These are phyloP conservation scores for Pantala flavescens DNA, from an alignment of 1,140 invertebrate species.

Conservation along the genomic window DNA sequence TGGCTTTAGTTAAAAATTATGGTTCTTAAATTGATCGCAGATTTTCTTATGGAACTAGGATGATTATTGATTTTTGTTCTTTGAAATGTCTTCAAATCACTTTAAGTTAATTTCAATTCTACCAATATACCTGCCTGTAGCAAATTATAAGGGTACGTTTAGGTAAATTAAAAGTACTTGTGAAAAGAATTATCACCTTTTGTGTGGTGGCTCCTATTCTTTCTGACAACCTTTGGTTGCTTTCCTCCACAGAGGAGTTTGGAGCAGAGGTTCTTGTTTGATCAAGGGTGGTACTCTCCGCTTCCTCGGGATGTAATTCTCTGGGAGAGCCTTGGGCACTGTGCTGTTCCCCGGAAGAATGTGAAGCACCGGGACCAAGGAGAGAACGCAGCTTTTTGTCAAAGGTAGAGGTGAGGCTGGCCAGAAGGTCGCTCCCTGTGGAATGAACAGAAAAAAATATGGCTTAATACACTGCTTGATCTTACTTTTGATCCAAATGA, in stretches of 20 bases:
- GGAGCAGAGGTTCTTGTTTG: background rate
- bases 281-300: background rate
- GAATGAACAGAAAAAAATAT: conserved; percentile 21
- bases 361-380: conserved; percentile 32
- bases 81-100: too few species aligned
- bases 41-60: too few species aligned
- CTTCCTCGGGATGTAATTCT: background rate
- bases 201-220: background rate
- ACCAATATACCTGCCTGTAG: too few species aligned
- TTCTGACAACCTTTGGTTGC: background rate
- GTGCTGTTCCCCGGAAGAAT: background rate
- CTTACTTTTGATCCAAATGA: background rate
- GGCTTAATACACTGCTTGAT: background rate
- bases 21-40: too few species aligned
- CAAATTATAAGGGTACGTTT: too few species aligned
- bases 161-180: too few species aligned
- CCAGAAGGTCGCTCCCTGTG: conserved; percentile 53
- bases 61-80: too few species aligned
- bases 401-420: conserved; percentile 59
- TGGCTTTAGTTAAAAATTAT: too few species aligned
- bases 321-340: background rate
- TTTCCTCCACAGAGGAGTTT: background rate
- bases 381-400: conserved; percentile 60
- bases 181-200: background rate
- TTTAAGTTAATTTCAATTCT: too few species aligned